phyloP scores from a whole-genome alignment of 2,113 vertebrate species.

The Meles meles region DNA sequence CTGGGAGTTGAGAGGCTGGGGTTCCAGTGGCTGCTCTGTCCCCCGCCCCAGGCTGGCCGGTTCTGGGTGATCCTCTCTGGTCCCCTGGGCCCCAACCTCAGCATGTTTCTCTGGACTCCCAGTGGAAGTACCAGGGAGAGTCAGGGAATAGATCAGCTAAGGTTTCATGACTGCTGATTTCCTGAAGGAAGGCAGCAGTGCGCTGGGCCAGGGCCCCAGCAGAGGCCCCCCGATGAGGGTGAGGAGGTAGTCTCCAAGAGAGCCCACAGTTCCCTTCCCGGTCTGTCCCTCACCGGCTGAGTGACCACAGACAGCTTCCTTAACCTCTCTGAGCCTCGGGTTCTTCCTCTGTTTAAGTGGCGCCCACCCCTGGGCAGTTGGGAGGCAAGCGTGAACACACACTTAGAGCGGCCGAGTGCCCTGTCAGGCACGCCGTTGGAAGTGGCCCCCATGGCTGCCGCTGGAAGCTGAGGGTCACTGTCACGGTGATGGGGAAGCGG shows the following conservation, averaged over 20 bases:
- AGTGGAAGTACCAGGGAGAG: not conserved
- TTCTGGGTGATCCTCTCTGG: not conserved
- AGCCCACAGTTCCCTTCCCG: not conserved
- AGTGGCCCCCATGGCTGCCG: not conserved
- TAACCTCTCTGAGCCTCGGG: not conserved
- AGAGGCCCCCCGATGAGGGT: not conserved
- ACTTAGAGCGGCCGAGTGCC: not conserved
- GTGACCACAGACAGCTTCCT: not conserved
- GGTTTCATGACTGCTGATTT: not conserved
- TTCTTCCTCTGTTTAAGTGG: not conserved
- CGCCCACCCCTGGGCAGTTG: not conserved
- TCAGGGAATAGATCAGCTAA: not conserved
- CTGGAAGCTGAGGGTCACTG: not conserved
- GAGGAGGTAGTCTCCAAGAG: not conserved
- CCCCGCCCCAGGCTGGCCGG: not conserved
- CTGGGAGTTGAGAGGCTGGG: not conserved
- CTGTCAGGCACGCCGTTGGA: not conserved
- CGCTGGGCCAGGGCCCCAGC: not conserved
- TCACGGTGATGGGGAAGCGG: not conserved
- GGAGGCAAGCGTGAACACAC: not conserved
- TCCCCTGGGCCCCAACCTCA: not conserved
- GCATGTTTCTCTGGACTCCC: not conserved
- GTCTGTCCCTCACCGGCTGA: not conserved
- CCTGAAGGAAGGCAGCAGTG: not conserved
- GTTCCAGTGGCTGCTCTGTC: not conserved